Percentiles rank a stretch among this genome's conserved stretches.
These are phyloP conservation scores for Hirudo medicinalis DNA, from an alignment of 1,140 invertebrate species.

Conservation along the genomic window DNA sequence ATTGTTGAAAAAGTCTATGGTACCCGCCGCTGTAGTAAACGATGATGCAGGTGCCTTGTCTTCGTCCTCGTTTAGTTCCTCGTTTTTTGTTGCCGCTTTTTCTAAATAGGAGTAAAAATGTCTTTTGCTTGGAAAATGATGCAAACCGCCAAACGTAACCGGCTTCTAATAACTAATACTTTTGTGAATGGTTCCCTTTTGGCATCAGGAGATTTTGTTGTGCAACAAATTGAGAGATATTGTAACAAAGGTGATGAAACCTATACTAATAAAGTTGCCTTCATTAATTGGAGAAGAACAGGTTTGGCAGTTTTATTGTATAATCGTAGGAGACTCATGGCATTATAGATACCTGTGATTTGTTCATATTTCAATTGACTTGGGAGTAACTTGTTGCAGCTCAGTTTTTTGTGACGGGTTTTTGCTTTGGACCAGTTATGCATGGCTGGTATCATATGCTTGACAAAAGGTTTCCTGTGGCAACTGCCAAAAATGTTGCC, in stretches of 20 bases:
- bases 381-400: not conserved
- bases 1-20: no score
- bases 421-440: not conserved
- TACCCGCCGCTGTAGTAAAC: no score
- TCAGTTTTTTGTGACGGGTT: not conserved
- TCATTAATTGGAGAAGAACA: slow-evolving; percentile 6
- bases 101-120: no score
- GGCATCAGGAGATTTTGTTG: slow-evolving; percentile 4
- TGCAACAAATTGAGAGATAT: slow-evolving; percentile 3
- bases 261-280: not conserved
- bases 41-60: no score
- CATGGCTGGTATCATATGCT: not conserved
- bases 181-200: not conserved
- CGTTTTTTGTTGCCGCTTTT: no score
- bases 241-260: not conserved
- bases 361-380: not conserved
- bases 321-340: no score
- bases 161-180: not conserved
- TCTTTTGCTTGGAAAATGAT: no score
- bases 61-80: no score
- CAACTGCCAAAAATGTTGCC: not conserved
- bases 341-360: no score
- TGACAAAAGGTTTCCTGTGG: not conserved
- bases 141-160: not conserved
- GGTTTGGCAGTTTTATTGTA: no score